Evolutionary conservation across 2,797 vertebrate species (phyloP).

Genomic region (Cirrhinus molitorella): DNA sequence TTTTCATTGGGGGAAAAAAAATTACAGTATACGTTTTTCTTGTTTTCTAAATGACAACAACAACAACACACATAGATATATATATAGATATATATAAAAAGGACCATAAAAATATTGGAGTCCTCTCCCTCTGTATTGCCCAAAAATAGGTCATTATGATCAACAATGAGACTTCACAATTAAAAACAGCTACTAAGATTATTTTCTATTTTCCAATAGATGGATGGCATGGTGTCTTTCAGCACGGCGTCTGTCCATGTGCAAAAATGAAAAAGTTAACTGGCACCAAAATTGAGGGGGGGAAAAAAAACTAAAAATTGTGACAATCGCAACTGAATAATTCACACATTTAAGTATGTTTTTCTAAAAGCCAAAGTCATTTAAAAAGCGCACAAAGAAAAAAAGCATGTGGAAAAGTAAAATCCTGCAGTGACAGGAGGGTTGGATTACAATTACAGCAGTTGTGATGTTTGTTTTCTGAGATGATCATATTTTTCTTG

Average conservation of each 20-base stretch:
- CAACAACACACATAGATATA: constrained; percentile 70
- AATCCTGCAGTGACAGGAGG: constrained; percentile 84
- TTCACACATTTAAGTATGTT: constrained; percentile 14
- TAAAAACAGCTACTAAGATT: constrained; percentile 88
- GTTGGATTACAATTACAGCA: constrained; percentile 95
- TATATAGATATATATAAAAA: constrained; percentile 90
- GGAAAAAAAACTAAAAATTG: constrained; percentile 69
- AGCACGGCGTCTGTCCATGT: constrained; percentile 63
- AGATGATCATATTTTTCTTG: constrained; percentile 89
- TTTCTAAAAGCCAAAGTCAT: constrained; percentile 63
- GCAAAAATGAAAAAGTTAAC: constrained; percentile 68
- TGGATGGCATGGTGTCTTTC: constrained; percentile 63
- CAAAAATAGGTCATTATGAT: constrained; percentile 98
- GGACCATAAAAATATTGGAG: constrained; percentile 92
- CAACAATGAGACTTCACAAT: constrained; percentile 93
- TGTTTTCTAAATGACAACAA: constrained; percentile 91
- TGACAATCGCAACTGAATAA: constrained; percentile 69
- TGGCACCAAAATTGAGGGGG: constrained; percentile 78
- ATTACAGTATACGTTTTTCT: constrained; percentile 70
- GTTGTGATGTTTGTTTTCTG: constrained; percentile 78
- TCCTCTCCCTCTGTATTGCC: constrained; percentile 98
- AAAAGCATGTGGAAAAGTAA: constrained; percentile 68
- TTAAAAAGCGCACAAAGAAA: constrained; percentile 75
- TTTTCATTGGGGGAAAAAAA: constrained; percentile 77
- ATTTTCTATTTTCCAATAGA: constrained; percentile 68